These are phyloP conservation scores for Ecdyonurus torrentis DNA, from an alignment of 2,888 invertebrate genomes.

Conservation along the genomic window DNA sequence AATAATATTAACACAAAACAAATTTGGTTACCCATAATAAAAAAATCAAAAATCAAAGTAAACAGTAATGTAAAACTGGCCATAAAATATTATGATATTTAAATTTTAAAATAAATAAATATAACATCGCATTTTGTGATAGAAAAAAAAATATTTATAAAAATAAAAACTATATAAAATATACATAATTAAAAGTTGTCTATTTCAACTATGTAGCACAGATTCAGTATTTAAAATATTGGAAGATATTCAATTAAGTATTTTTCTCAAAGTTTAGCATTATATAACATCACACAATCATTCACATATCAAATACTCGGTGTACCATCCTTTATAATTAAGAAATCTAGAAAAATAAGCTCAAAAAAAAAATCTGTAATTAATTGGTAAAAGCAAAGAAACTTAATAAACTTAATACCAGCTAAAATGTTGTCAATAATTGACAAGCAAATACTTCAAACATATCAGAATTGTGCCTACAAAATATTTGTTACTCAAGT, in stretches of 20 bases:
- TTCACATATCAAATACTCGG: background rate
- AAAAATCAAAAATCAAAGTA: background rate
- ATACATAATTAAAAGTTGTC: no score
- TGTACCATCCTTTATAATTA: background rate
- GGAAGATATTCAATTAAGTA: background rate
- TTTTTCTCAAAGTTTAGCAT: background rate
- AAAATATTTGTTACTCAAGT: no score
- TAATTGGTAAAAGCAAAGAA: background rate
- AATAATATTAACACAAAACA: background rate
- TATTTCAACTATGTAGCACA: background rate
- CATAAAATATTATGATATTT: background rate
- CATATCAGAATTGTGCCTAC: background rate
- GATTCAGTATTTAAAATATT: background rate
- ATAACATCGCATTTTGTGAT: background rate
- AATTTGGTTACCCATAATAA: no score
- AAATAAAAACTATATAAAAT: background rate
- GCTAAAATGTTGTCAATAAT: no score
- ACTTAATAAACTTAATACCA: background rate
- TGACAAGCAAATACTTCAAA: no score
- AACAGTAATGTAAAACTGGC: background rate
- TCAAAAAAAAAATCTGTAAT: background rate
- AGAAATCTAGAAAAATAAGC: background rate
- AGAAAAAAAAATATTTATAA: background rate
- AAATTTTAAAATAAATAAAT: background rate
- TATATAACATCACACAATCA: background rate